A percentile compares a stretch with the other conserved stretches of the same genome.
phyloP scores from a whole-genome alignment of 2,797 vertebrate genomes.

The Pipistrellus nathusii region DNA sequence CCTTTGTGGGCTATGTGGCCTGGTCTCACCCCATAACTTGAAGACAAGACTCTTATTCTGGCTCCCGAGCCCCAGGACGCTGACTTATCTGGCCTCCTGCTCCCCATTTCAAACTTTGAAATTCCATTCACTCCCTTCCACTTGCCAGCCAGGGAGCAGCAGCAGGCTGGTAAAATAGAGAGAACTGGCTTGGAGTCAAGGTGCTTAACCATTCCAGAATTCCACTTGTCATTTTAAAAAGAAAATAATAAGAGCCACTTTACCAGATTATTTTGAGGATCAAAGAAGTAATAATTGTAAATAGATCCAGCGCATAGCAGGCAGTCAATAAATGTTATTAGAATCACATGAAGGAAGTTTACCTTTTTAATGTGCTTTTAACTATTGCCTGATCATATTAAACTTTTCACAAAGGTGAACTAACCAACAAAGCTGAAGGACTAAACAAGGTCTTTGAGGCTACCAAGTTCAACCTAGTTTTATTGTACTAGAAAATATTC shows the following conservation, averaged over 20 bases:
- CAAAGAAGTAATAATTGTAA: conserved; percentile 7
- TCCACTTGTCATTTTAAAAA: neutral
- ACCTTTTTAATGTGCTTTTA: conserved; percentile 8
- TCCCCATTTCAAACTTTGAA: neutral
- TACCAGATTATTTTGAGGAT: neutral
- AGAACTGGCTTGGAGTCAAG: neutral
- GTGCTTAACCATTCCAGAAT: neutral
- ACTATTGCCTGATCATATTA: neutral
- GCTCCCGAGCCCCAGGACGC: neutral
- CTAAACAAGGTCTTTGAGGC: conserved; percentile 1
- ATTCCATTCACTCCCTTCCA: neutral
- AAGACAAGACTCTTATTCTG: neutral
- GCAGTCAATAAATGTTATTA: neutral
- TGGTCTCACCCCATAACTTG: neutral
- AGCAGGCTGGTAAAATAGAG: neutral
- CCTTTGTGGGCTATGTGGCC: neutral
- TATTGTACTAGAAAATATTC: neutral
- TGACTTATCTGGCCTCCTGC: neutral
- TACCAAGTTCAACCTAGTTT: neutral
- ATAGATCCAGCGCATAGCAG: neutral
- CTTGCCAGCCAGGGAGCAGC: neutral
- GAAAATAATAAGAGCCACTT: neutral
- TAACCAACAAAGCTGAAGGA: neutral
- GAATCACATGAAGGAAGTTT: neutral
- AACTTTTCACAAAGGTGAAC: neutral